A percentile compares a stretch with the other conserved stretches of the same genome.
These are phyloP conservation scores for Antidorcas marsupialis DNA, from an alignment of 2,113 vertebrate species.

Conservation along the genomic window DNA sequence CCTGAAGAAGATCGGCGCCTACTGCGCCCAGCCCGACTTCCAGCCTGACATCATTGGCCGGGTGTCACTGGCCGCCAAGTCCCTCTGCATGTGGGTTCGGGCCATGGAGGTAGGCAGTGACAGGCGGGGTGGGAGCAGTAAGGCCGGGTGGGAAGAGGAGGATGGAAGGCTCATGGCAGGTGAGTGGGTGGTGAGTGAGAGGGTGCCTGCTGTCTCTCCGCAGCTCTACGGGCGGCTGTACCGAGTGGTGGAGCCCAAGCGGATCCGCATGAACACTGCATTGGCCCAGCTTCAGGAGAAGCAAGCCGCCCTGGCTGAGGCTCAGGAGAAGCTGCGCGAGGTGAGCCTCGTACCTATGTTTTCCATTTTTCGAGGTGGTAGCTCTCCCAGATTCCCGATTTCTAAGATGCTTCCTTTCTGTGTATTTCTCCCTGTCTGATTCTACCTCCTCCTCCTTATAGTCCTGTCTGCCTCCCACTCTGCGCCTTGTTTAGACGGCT, in stretches of 20 bases:
- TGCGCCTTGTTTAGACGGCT: not conserved
- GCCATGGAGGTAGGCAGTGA: slow-evolving; percentile 88
- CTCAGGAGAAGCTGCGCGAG: slow-evolving; percentile 87
- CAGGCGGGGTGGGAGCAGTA: too few species aligned
- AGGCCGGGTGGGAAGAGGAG: not conserved
- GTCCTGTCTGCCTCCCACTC: not conserved
- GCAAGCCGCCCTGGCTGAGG: slow-evolving; percentile 85
- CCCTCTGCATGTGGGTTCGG: slow-evolving; percentile 94
- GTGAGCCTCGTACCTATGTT: slow-evolving; percentile 61
- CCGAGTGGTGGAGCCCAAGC: slow-evolving; percentile 89
- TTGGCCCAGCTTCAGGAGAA: slow-evolving; percentile 86
- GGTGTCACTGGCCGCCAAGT: slow-evolving; percentile 90
- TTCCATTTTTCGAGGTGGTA: rapidly evolving
- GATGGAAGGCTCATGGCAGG: too few species aligned
- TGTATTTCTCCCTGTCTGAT: not conserved
- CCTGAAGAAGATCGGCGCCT: slow-evolving; percentile 87
- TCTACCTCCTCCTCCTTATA: not conserved
- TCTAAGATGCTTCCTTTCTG: not conserved
- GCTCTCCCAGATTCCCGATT: not conserved
- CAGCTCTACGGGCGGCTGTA: slow-evolving; percentile 87
- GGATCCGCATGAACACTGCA: slow-evolving; percentile 81
- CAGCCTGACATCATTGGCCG: slow-evolving; percentile 89
- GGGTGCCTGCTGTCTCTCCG: not conserved
- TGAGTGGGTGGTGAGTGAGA: too few species aligned
- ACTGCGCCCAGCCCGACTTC: slow-evolving; percentile 88